Base-by-base conservation (phyloP, 2,113 vertebrate genomes). In the Capricornis sumatraensis region DNA sequence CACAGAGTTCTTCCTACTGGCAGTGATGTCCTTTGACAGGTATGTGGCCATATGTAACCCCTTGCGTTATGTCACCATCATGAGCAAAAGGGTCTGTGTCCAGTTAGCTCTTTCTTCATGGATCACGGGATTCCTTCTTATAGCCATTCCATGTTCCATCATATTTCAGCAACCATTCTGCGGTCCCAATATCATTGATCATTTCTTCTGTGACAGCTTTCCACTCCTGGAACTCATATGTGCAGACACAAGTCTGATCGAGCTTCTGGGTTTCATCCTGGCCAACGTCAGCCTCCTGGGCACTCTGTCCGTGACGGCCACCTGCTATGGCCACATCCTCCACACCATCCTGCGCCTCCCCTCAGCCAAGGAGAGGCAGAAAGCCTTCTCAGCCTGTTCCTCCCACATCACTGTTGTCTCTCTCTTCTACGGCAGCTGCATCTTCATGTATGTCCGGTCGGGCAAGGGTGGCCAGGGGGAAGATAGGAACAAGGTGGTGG, bases 21-120 rank as follows among this genome's bases (percentile, higher is more conserved):
- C 95, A 1, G 93, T 96, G 19, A 98, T 98, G 98, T 98, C 98
- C 84, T 98, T 98, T 85, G 98, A 98, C 94, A 97, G 97, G 21
- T 98, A 98, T 16, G 87, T 98, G 76, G 98, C 98, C 55, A 97
- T 98, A 85, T 98, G 98, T 67, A 95, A 98, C 23, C 98, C 98
- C 7, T 55, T 98, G n/a, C 95, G 2, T 36, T 98, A 98, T 83
- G 74, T 60, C 13, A 90, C 92, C n/a, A 97, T 98, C 67, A 98
- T 98, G 98, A 98, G 25, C 64, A 92, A 91, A 57, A 96, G 50
- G 19, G 47, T 98, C 50, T 98, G 98, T 95, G 89, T 97, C n/a
- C 96, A 97, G 64, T 86, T 98, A 28, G 96, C 98, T 19, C 53
- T 96, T 43, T 91, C 43, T 50, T 96, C 96, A 1, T 98, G 97